Percentiles rank a stretch among this genome's conserved stretches.
Evolutionary conservation across 2,888 invertebrate species (phyloP).

Genomic region (Seira ritae): DNA sequence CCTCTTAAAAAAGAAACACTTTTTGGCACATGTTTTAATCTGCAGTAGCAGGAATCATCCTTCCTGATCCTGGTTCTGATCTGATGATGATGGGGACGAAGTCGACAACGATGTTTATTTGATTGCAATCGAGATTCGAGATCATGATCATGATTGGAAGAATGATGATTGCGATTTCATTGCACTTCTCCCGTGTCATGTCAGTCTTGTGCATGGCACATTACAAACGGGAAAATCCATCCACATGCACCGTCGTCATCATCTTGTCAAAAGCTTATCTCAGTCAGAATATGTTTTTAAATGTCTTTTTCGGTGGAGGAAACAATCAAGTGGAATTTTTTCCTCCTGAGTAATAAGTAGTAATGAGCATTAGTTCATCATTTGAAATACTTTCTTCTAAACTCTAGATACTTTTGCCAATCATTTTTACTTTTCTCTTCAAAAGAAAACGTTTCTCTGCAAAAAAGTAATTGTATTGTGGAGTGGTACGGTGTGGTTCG

Average conservation of each 20-base stretch:
- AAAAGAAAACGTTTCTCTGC: too few relatives aligned
- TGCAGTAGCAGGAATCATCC: not conserved
- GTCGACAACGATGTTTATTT: too few relatives aligned
- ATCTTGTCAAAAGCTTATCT: not conserved
- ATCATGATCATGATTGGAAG: not conserved
- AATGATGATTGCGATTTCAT: slow-evolving; percentile 4
- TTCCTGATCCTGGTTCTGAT: not conserved
- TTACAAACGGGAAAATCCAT: not conserved
- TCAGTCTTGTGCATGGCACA: not conserved
- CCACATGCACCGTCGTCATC: not conserved
- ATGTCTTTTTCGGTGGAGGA: too few relatives aligned
- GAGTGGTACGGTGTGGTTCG: too few relatives aligned
- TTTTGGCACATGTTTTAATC: slow-evolving; percentile 48
- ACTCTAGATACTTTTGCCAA: not conserved
- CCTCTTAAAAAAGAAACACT: slow-evolving; percentile 5
- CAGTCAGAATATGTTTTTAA: not conserved
- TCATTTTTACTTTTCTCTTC: too few relatives aligned
- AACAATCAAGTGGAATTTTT: not conserved
- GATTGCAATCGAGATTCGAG: not conserved
- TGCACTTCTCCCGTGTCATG: not conserved
- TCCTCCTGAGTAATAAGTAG: not conserved
- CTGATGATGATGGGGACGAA: too few relatives aligned
- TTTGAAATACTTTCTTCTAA: not conserved
- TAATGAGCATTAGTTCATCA: not conserved
- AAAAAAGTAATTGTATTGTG: too few relatives aligned